Percentiles rank a stretch among this genome's conserved stretches.
These are phyloP conservation scores for Agrochola lota DNA, from an alignment of 2,888 invertebrate species.

Conservation along the genomic window DNA sequence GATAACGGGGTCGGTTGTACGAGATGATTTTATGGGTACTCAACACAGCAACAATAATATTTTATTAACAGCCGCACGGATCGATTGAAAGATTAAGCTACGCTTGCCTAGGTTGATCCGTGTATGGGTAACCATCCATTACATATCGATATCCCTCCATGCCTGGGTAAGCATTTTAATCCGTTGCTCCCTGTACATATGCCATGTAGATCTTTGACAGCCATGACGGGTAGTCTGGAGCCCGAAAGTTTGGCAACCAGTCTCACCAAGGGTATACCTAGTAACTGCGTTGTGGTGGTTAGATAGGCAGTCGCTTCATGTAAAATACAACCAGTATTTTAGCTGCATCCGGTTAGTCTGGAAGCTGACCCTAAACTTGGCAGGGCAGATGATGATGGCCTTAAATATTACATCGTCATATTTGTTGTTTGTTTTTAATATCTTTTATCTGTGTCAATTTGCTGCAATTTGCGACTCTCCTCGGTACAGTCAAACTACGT, in stretches of 20 bases:
- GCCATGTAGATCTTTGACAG: not conserved
- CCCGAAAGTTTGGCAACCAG: not conserved
- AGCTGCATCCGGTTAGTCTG: not conserved
- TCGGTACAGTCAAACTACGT: conserved; percentile 32
- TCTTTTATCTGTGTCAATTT: conserved; percentile 16
- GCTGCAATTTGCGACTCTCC: conserved; percentile 5
- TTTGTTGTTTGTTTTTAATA: conserved; percentile 2
- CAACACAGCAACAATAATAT: not conserved
- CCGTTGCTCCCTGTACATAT: not conserved
- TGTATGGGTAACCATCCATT: not conserved
- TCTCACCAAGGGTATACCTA: not conserved
- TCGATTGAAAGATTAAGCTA: not conserved
- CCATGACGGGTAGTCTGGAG: not conserved
- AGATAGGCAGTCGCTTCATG: not conserved
- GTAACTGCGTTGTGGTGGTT: not conserved
- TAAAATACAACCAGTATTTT: not conserved
- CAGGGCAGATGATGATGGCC: not conserved
- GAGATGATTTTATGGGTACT: not conserved
- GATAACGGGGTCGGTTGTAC: conserved; percentile 13
- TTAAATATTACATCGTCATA: not conserved
- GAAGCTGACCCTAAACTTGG: not conserved
- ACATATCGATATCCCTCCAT: not conserved
- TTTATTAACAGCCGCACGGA: not conserved
- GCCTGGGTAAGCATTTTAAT: not conserved
- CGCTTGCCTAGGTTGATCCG: not conserved